Evolutionary conservation across 2,113 vertebrate species (phyloP).

Genomic region (Thalassarche chlororhynchos): DNA sequence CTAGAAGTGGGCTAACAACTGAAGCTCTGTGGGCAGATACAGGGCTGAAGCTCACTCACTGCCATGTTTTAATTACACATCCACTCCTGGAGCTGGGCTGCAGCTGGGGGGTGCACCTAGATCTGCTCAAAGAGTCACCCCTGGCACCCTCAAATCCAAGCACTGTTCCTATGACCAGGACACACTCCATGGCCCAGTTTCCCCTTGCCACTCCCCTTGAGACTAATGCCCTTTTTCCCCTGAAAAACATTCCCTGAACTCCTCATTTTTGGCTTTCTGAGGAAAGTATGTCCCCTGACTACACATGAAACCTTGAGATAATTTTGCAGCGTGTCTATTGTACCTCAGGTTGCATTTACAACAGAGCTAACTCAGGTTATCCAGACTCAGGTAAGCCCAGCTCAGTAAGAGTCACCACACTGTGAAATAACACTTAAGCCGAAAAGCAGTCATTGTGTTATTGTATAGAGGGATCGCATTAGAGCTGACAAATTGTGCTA

Average conservation of each 20-base stretch:
- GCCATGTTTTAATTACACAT: neutral
- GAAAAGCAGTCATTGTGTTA: neutral
- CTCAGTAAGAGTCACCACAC: neutral
- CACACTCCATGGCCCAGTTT: no score
- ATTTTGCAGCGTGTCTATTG: neutral
- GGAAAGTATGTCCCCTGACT: neutral
- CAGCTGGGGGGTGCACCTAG: neutral
- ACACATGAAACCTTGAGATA: neutral
- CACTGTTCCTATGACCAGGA: neutral
- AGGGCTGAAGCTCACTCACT: neutral
- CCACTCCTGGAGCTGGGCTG: neutral
- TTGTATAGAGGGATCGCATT: neutral
- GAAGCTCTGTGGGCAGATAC: neutral
- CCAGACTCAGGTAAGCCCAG: neutral
- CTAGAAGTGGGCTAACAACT: neutral
- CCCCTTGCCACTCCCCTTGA: neutral
- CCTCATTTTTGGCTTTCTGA: neutral
- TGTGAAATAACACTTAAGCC: neutral
- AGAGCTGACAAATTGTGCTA: neutral
- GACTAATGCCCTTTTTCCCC: neutral
- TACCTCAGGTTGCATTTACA: neutral
- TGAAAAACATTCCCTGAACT: neutral
- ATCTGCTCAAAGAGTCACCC: neutral
- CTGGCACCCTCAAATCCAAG: neutral
- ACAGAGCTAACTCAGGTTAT: neutral